phyloP scores from a whole-genome alignment of 2,797 vertebrate genomes.

The Sebastiscus albofasciatus region DNA sequence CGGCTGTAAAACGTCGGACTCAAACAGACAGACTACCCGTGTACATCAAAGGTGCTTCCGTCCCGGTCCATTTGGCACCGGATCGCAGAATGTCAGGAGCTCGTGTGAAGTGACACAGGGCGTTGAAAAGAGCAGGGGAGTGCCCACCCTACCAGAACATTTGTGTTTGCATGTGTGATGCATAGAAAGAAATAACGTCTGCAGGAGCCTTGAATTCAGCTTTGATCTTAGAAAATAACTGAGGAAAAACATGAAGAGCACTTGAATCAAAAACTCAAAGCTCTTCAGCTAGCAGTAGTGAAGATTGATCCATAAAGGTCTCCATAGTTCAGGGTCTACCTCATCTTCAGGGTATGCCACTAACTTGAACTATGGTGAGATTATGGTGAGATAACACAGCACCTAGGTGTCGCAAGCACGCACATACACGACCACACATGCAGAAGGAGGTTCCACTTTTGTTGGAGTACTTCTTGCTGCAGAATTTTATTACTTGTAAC shows the following conservation, averaged over 20 bases:
- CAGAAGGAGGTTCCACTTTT: neutral
- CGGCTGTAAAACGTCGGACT: conserved; percentile 73
- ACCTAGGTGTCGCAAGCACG: conserved; percentile 63
- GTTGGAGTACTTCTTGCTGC: neutral
- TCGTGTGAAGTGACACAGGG: conserved; percentile 70
- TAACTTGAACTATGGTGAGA: conserved; percentile 63
- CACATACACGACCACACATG: conserved; percentile 11
- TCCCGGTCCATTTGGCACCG: conserved; percentile 75
- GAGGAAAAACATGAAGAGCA: neutral
- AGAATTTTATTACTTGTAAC: neutral
- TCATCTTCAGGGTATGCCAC: conserved; percentile 61
- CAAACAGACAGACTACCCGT: conserved; percentile 61
- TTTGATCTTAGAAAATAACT: conserved; percentile 2
- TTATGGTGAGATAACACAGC: conserved; percentile 66
- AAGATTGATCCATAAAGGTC: neutral
- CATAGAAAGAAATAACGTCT: neutral
- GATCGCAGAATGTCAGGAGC: conserved; percentile 76
- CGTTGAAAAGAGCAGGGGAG: conserved; percentile 44
- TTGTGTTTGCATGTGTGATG: conserved; percentile 17
- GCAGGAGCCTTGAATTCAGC: neutral
- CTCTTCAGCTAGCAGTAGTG: neutral
- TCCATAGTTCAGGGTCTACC: conserved; percentile 23
- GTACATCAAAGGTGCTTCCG: conserved; percentile 80
- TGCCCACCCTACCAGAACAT: conserved; percentile 33
- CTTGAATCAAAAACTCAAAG: neutral